These are phyloP conservation scores for Pentalonia nigronervosa DNA, from an alignment of 1,140 invertebrate species.

Conservation along the genomic window DNA sequence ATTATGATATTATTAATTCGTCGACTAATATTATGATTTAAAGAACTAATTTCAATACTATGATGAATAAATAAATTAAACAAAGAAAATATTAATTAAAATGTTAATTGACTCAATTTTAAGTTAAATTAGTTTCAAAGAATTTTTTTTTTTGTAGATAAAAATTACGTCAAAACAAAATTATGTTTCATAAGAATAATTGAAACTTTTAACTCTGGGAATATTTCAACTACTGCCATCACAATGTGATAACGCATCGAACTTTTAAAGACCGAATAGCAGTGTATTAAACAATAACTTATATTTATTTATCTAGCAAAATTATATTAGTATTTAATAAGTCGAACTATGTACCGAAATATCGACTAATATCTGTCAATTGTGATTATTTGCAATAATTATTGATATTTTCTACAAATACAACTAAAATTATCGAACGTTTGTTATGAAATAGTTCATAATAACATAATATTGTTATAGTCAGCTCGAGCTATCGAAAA, in stretches of 20 bases:
- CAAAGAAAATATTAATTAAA: conserved; percentile 13
- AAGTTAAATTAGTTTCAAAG: conserved; percentile 15
- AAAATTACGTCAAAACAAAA: background rate
- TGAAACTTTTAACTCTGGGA: background rate
- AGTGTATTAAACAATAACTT: background rate
- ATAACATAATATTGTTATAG: background rate
- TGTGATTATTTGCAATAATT: background rate
- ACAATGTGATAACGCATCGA: background rate
- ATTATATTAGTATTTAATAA: background rate
- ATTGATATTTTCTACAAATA: background rate
- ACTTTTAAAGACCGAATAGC: background rate
- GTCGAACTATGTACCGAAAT: background rate
- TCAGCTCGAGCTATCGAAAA: background rate
- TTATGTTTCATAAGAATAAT: background rate
- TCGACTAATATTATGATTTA: background rate
- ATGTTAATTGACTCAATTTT: background rate
- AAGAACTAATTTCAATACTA: background rate
- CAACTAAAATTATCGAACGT: background rate
- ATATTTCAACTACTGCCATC: background rate
- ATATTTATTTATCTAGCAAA: background rate
- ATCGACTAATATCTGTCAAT: background rate
- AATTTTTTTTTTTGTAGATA: background rate
- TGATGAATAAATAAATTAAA: background rate
- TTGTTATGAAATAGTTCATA: background rate
- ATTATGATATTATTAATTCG: background rate